Conservation (phyloP, 2,888 invertebrate species). For the Tethea ocularis region DNA sequence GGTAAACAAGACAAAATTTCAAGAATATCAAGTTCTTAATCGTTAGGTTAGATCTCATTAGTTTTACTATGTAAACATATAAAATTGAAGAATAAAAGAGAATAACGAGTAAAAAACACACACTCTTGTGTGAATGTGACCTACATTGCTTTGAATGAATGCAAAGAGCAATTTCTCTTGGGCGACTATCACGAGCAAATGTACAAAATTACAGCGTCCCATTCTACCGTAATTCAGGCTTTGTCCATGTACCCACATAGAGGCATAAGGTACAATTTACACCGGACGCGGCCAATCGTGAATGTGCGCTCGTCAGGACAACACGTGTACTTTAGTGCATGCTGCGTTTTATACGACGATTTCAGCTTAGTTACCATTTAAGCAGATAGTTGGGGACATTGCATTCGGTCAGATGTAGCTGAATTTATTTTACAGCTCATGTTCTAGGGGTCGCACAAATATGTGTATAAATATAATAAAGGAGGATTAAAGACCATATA, state of each 20-base stretch:
- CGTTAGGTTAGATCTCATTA: no score
- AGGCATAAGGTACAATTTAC: constrained; percentile 66
- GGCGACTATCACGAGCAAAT: constrained; percentile 46
- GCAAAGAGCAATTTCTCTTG: constrained; percentile 55
- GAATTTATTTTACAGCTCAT: background rate
- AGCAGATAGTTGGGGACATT: constrained; percentile 34
- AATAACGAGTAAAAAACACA: background rate
- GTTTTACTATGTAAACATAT: no score
- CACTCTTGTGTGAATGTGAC: constrained; percentile 11
- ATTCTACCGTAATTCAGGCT: constrained; percentile 66
- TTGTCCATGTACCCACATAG: constrained; percentile 60
- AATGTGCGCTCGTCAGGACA: constrained; percentile 44
- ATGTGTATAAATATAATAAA: no score
- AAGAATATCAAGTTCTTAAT: no score
- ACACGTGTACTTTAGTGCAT: constrained; percentile 71
- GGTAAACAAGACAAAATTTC: no score
- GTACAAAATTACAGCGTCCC: constrained; percentile 66
- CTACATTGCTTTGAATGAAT: constrained; percentile 24
- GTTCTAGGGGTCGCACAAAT: no score
- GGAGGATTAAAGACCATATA: no score
- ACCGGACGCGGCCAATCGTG: constrained; percentile 65
- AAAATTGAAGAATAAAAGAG: background rate
- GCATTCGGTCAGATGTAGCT: constrained; percentile 15
- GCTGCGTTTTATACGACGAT: constrained; percentile 67
- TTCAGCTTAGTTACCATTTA: constrained; percentile 43